A percentile compares a stretch with the other conserved stretches of the same genome.
Evolutionary conservation across 2,113 vertebrate species (phyloP).

Genomic region (Carollia perspicillata): DNA sequence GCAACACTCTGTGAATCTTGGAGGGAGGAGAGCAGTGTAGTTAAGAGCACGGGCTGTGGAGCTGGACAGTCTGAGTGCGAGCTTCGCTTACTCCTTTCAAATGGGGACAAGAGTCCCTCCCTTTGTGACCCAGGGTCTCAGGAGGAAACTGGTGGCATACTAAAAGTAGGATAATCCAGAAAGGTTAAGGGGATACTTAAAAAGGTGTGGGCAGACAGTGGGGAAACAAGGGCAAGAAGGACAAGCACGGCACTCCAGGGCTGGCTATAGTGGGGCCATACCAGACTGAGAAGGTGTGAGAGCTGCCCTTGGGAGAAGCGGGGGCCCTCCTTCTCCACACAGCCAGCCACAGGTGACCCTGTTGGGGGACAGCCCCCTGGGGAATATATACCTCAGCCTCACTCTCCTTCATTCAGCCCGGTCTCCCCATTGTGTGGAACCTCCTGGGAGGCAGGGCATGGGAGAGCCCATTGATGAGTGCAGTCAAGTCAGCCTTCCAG

Average conservation of each 20-base stretch:
- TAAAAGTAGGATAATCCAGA: background rate
- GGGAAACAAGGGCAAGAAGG: background rate
- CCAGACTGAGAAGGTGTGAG: background rate
- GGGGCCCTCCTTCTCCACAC: background rate
- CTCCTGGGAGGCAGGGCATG: background rate
- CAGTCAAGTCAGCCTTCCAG: background rate
- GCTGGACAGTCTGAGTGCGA: background rate
- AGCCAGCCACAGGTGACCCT: background rate
- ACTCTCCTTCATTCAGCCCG: background rate
- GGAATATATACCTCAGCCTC: background rate
- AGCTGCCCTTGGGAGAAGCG: background rate
- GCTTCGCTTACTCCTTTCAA: background rate
- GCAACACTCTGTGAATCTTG: background rate
- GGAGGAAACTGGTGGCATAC: background rate
- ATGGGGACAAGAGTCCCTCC: background rate
- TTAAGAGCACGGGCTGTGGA: background rate
- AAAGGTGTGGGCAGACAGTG: background rate
- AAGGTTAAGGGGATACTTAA: background rate
- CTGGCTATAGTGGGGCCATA: background rate
- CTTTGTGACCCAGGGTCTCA: background rate
- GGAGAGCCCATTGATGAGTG: background rate
- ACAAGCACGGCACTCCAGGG: background rate
- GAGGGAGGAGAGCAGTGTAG: background rate
- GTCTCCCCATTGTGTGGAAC: background rate
- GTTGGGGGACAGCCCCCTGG: background rate